Evolutionary conservation across 2,888 invertebrate species (phyloP).

Genomic region (Autographa pulchrina): DNA sequence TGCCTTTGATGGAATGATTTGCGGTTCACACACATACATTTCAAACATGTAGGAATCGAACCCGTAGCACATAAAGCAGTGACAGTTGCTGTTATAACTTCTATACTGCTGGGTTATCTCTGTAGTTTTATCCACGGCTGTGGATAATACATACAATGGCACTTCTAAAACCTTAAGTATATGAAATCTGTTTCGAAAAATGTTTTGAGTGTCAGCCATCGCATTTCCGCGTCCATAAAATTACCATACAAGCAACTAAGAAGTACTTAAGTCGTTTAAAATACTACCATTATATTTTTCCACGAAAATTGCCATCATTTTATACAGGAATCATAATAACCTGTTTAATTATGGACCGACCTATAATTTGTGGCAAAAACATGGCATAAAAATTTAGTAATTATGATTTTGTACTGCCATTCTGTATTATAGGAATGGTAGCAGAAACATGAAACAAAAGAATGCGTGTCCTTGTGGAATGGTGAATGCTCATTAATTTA

Average conservation of each 20-base stretch:
- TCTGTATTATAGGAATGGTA: conserved; percentile 2
- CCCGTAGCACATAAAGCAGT: background rate
- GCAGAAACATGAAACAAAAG: conserved; percentile 20
- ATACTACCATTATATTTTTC: conserved; percentile 2
- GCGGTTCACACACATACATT: background rate
- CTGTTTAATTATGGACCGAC: conserved; percentile 18
- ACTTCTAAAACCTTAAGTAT: no score
- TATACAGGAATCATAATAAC: conserved; percentile 9
- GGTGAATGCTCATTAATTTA: conserved; percentile 36
- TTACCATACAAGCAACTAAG: conserved; percentile 5
- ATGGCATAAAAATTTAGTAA: background rate
- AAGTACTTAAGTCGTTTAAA: background rate
- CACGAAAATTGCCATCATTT: conserved; percentile 24
- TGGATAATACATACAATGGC: no score
- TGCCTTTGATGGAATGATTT: no score
- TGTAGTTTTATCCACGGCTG: no score
- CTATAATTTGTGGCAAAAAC: conserved; percentile 8
- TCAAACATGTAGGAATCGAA: background rate
- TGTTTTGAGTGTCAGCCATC: background rate
- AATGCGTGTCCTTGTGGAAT: conserved; percentile 31
- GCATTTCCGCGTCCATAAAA: background rate
- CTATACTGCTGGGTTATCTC: no score
- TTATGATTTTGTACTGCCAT: background rate
- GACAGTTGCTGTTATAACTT: background rate
- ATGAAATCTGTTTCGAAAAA: no score